These are phyloP conservation scores for Orthonychiurus folsomi DNA, from an alignment of 2,888 invertebrate genomes.

Conservation along the genomic window DNA sequence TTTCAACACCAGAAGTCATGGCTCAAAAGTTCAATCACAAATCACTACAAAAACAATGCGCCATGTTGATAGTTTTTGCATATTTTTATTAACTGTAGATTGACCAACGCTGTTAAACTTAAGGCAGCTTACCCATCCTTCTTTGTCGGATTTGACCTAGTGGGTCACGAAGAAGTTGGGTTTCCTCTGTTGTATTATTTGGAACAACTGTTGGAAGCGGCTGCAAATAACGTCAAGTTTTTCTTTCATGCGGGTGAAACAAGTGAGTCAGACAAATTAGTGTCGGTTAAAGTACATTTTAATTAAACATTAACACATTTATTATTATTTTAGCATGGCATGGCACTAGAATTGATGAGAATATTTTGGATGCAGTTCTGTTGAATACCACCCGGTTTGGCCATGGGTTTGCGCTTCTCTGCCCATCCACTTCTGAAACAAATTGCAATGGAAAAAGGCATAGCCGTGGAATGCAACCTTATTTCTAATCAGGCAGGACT, in stretches of 20 bases:
- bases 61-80: too few relatives aligned
- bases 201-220: conserved; percentile 48
- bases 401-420: conserved; percentile 62
- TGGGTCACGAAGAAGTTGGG: conserved; percentile 68
- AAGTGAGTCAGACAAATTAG: conserved; percentile 55
- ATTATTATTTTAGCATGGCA: conserved; percentile 41
- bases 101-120: conserved; percentile 24
- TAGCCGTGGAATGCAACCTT: conserved; percentile 67
- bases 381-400: conserved; percentile 66
- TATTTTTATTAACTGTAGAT: too few relatives aligned
- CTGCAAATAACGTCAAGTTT: conserved; percentile 50
- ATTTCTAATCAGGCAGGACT: conserved; percentile 73
- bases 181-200: conserved; percentile 55
- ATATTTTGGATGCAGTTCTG: conserved; percentile 66
- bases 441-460: conserved; percentile 51
- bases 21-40: too few relatives aligned
- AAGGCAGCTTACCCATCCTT: conserved; percentile 51
- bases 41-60: too few relatives aligned
- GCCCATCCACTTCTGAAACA: conserved; percentile 63
- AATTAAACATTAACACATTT: too few relatives aligned
- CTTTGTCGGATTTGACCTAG: conserved; percentile 69
- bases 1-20: too few relatives aligned
- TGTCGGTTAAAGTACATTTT: too few relatives aligned
- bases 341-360: conserved; percentile 51
- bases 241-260: conserved; percentile 79